These are phyloP conservation scores for Neodontobutis hainanensis DNA, from an alignment of 2,113 vertebrate genomes.

Conservation along the genomic window DNA sequence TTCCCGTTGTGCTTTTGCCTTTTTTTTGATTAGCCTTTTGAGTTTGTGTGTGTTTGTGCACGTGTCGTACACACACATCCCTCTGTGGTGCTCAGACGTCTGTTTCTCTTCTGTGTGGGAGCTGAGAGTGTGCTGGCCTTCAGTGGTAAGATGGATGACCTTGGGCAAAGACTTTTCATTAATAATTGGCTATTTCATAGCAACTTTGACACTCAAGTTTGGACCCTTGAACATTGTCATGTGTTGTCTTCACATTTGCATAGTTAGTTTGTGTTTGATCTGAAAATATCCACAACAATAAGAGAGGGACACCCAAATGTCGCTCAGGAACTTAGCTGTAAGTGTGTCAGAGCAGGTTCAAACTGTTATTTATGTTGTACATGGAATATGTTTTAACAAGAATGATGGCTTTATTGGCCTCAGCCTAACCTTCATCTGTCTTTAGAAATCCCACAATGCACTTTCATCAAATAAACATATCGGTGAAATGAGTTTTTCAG, in stretches of 20 bases:
- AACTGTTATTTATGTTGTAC: too few relatives aligned
- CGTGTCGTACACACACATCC: conserved; percentile 47
- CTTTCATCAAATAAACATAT: too few relatives aligned
- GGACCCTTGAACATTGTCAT: conserved; percentile 58
- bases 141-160: conserved; percentile 57
- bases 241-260: conserved; percentile 49
- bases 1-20: conserved; percentile 68
- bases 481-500: too few relatives aligned
- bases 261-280: conserved; percentile 12
- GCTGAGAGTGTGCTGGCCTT: conserved; percentile 44
- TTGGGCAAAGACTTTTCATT: conserved; percentile 77
- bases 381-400: too few relatives aligned
- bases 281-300: neutral
- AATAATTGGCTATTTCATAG: conserved; percentile 73
- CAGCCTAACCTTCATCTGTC: too few relatives aligned
- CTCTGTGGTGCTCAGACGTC: conserved; percentile 64
- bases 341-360: too few relatives aligned
- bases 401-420: too few relatives aligned
- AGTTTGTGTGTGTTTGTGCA: conserved; percentile 43
- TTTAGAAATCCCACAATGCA: too few relatives aligned
- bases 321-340: too few relatives aligned
- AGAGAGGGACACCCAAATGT: neutral
- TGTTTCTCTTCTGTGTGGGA: conserved; percentile 58
- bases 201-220: conserved; percentile 61
- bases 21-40: conserved; percentile 68